Percentiles rank a stretch among this genome's conserved stretches.
Conservation (phyloP, 2,888 invertebrate species). For the Cerastis leucographa region DNA sequence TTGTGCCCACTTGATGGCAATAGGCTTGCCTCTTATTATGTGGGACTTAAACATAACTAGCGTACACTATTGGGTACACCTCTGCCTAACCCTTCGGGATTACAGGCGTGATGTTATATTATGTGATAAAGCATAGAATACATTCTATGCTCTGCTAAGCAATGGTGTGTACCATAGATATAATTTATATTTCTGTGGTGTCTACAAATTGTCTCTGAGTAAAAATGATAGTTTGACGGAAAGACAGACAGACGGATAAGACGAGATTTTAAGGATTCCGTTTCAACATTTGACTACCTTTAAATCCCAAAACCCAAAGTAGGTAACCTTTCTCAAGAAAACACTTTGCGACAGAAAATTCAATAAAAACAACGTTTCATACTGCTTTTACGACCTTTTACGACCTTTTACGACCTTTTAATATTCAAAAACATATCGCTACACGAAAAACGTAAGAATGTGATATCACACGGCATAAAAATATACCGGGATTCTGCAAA, state of each 20-base stretch:
- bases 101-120: no score
- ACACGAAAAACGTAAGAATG: background rate
- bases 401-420: background rate
- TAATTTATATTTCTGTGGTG: no score
- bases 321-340: background rate
- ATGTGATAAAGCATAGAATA: no score
- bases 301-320: background rate
- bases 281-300: background rate
- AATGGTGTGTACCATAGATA: no score
- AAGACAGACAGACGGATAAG: background rate
- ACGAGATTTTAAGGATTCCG: background rate
- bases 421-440: slow-evolving; percentile 21
- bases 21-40: no score
- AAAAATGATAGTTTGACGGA: background rate
- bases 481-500: slow-evolving; percentile 3
- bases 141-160: no score
- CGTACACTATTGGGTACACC: no score
- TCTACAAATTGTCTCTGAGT: background rate
- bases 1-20: no score
- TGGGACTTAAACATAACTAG: no score
- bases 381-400: background rate
- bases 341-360: background rate
- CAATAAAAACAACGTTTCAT: background rate
- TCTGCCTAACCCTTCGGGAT: no score
- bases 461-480: background rate